Percentiles rank a stretch among this genome's conserved stretches.
phyloP scores from a whole-genome alignment of 2,113 vertebrate species.

The Lethenteron reissneri region DNA sequence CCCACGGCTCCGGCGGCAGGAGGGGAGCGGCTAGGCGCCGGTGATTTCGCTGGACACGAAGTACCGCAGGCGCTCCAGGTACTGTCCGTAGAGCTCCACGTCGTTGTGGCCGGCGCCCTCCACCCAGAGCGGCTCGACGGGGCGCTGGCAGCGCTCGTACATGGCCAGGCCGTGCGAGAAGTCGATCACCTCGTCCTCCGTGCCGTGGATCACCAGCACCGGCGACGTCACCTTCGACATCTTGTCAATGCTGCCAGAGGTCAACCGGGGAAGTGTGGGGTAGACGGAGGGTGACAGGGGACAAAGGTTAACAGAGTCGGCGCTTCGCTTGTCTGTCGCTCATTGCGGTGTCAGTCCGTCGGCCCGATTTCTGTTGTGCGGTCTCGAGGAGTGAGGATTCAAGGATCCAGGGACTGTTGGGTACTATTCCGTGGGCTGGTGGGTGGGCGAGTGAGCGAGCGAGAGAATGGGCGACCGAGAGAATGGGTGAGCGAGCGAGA shows the following conservation, averaged over 20 bases:
- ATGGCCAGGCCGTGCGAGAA: slow-evolving; percentile 87
- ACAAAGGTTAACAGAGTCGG: too few species aligned
- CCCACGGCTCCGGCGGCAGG: accelerated
- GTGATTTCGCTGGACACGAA: slow-evolving; percentile 81
- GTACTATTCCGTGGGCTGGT: too few species aligned
- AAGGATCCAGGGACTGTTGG: too few species aligned
- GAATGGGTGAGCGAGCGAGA: not conserved
- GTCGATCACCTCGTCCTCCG: slow-evolving; percentile 91
- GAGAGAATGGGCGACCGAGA: not conserved
- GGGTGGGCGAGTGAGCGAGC: not conserved
- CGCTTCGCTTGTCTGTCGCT: too few species aligned
- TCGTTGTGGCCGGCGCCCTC: slow-evolving; percentile 92
- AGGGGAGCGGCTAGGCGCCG: slow-evolving; percentile 20
- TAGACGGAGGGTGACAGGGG: too few species aligned
- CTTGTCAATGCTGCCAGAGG: slow-evolving; percentile 57
- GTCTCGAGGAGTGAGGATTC: too few species aligned
- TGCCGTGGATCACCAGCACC: slow-evolving; percentile 88
- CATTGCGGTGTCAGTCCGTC: too few species aligned
- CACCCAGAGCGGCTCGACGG: slow-evolving; percentile 92
- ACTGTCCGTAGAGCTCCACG: slow-evolving; percentile 92
- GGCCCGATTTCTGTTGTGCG: too few species aligned
- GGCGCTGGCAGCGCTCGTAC: slow-evolving; percentile 80
- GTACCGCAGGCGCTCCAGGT: slow-evolving; percentile 72
- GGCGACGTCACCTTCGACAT: slow-evolving; percentile 88
- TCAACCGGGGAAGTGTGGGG: too few species aligned